Conservation (phyloP, 2,888 invertebrate species). For the Neria commutata region DNA sequence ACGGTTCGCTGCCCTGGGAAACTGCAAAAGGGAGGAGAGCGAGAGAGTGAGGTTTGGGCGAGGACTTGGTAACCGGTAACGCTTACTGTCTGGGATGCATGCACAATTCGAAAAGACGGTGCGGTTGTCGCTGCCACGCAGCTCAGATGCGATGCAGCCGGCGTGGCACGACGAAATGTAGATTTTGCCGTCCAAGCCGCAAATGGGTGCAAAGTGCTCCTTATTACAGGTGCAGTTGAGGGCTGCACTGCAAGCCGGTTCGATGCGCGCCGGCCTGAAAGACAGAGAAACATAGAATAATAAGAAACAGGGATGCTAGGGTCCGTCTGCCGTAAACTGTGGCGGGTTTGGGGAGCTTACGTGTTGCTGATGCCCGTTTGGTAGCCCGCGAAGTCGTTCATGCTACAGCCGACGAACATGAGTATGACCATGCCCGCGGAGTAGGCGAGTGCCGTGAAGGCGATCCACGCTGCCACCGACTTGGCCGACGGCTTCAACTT, state of each 20-base stretch:
- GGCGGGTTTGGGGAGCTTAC: slow-evolving; percentile 52
- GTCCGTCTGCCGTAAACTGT: neutral
- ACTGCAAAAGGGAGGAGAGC: neutral
- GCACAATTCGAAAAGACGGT: slow-evolving; percentile 65
- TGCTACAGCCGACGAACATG: slow-evolving; percentile 90
- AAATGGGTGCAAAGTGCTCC: slow-evolving; percentile 82
- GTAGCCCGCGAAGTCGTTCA: slow-evolving; percentile 79
- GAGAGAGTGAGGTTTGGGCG: neutral
- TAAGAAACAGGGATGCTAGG: neutral
- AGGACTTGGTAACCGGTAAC: neutral
- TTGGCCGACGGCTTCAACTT: slow-evolving; percentile 82
- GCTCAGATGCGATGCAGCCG: slow-evolving; percentile 74
- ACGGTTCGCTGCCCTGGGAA: slow-evolving; percentile 11
- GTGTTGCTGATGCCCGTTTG: slow-evolving; percentile 49
- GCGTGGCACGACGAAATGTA: slow-evolving; percentile 91
- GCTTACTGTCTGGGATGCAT: slow-evolving; percentile 62
- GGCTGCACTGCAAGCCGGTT: slow-evolving; percentile 68
- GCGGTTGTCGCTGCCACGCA: slow-evolving; percentile 67
- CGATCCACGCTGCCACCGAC: slow-evolving; percentile 91
- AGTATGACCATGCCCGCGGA: slow-evolving; percentile 83
- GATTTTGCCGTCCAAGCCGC: slow-evolving; percentile 80
- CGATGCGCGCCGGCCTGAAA: slow-evolving; percentile 50
- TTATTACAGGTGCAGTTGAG: slow-evolving; percentile 74
- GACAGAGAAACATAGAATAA: neutral
- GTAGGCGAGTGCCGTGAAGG: slow-evolving; percentile 84